phyloP scores from a whole-genome alignment of 1,140 invertebrate genomes.

The Macrobrachium nipponense region DNA sequence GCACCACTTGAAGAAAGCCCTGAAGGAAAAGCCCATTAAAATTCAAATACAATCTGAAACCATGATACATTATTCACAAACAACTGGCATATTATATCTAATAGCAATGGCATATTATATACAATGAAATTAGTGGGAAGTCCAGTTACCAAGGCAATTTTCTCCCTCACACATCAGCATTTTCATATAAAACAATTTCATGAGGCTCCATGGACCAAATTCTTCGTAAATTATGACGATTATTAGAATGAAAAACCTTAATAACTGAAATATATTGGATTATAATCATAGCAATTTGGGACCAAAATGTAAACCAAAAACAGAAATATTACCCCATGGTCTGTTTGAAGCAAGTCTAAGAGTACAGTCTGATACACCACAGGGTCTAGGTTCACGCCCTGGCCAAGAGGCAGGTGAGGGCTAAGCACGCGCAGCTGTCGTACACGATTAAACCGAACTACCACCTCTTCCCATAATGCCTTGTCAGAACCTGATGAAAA shows the following conservation, averaged over 20 bases:
- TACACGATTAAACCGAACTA: slow-evolving; percentile 89
- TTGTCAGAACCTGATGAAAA: slow-evolving; percentile 78
- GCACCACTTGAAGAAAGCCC: slow-evolving; percentile 88
- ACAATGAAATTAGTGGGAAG: no score
- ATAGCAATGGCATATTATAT: no score
- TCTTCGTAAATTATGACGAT: no score
- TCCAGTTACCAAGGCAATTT: no score
- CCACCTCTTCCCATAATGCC: slow-evolving; percentile 92
- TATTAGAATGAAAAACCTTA: no score
- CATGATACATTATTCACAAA: no score
- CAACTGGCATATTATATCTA: no score
- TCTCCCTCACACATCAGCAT: no score
- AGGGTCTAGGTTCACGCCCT: slow-evolving; percentile 77
- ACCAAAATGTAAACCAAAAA: neutral
- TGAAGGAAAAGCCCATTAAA: slow-evolving; percentile 1
- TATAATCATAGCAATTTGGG: no score
- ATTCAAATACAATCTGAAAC: neutral
- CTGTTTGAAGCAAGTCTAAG: slow-evolving; percentile 90
- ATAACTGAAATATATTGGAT: no score
- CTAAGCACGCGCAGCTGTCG: slow-evolving; percentile 88
- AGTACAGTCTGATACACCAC: slow-evolving; percentile 96
- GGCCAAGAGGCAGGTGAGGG: slow-evolving; percentile 81
- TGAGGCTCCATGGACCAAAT: no score
- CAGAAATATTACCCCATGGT: slow-evolving; percentile 74
- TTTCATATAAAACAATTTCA: no score